These are phyloP conservation scores for Axinella damicornis DNA, from an alignment of 37 sponge, comb jelly and placozoan genomes.

Conservation along the genomic window DNA sequence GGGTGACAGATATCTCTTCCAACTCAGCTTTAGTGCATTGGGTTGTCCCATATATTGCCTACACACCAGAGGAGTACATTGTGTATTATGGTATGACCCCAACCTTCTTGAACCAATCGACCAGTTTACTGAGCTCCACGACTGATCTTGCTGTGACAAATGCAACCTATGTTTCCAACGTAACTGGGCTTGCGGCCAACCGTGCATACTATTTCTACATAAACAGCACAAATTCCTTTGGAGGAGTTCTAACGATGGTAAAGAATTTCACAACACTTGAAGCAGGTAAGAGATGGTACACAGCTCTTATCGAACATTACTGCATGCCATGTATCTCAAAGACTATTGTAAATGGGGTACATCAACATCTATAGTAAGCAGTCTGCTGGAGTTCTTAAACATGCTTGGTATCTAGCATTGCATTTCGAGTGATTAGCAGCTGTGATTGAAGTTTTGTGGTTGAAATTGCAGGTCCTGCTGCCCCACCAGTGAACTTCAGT, in stretches of 20 bases:
- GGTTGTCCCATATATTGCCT: slow-evolving; percentile 15
- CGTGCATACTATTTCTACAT: slow-evolving; percentile 32
- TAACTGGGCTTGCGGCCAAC: slow-evolving; percentile 6
- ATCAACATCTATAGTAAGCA: no score
- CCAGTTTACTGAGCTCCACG: neutral
- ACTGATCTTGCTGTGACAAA: slow-evolving; percentile 24
- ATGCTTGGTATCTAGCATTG: no score
- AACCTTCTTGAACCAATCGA: neutral
- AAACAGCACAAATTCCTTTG: neutral
- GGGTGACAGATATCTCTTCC: neutral
- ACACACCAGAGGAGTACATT: slow-evolving; percentile 28
- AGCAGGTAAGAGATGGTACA: slow-evolving; percentile 1
- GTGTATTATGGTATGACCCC: slow-evolving; percentile 26
- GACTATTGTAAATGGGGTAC: no score
- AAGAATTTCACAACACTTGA: slow-evolving; percentile 14
- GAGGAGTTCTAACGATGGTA: neutral
- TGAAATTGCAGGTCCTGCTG: slow-evolving; percentile 30
- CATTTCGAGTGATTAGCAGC: no score
- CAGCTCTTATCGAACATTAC: no score
- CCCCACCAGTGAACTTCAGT: slow-evolving; percentile 16
- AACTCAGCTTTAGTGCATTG: slow-evolving; percentile 25
- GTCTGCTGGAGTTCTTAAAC: no score
- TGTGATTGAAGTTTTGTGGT: no score
- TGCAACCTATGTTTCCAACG: neutral
- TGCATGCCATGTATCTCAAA: no score